phyloP scores from a whole-genome alignment of 2,113 vertebrate genomes.

The Australoheros scitulus region DNA sequence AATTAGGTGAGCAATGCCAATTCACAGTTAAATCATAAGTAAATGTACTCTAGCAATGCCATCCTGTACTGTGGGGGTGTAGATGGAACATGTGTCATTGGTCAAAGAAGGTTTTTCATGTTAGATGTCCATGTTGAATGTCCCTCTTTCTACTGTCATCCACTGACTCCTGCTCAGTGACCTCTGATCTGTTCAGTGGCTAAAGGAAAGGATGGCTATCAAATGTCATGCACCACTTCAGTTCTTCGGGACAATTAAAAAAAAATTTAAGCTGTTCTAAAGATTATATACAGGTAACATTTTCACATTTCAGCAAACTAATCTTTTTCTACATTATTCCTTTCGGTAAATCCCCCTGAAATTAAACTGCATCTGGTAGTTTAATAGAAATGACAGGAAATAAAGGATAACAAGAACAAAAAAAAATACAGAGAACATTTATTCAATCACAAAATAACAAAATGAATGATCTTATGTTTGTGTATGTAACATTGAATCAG shows the following conservation, averaged over 20 bases:
- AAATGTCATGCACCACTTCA: background rate
- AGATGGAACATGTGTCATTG: no score
- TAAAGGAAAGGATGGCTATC: no score
- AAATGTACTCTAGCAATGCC: no score
- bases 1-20: no score
- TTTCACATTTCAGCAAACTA: background rate
- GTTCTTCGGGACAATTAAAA: background rate
- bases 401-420: background rate
- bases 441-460: background rate
- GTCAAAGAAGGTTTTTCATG: no score
- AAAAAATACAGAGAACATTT: no score
- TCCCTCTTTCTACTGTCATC: background rate
- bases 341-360: no score
- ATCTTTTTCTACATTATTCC: no score
- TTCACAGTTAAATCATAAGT: no score
- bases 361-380: background rate
- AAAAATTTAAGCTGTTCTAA: background rate
- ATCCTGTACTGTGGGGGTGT: no score
- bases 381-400: background rate
- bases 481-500: background rate
- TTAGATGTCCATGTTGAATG: background rate
- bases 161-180: background rate
- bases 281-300: background rate
- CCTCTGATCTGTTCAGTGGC: background rate
- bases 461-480: background rate